phyloP scores from a whole-genome alignment of 2,113 vertebrate genomes.

The Danio rerio region DNA sequence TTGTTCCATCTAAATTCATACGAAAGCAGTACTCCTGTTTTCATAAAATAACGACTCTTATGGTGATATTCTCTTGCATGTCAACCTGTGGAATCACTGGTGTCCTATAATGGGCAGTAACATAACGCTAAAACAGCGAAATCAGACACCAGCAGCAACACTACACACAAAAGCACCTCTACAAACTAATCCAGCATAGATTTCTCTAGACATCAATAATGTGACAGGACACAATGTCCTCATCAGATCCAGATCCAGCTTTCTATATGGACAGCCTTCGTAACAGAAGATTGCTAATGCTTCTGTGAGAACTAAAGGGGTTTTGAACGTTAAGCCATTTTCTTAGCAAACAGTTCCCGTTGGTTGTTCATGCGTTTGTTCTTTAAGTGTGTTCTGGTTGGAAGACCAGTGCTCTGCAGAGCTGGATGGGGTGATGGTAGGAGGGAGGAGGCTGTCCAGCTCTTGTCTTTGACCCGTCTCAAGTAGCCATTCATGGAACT shows the following conservation, averaged over 20 bases:
- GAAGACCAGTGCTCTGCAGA: neutral
- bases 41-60: neutral
- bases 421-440: slow-evolving; percentile 45
- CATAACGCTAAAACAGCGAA: neutral
- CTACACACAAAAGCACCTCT: slow-evolving; percentile 10
- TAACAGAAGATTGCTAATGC: neutral
- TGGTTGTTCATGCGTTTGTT: slow-evolving; percentile 66
- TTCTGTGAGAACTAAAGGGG: neutral
- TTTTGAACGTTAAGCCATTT: neutral
- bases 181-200: slow-evolving; percentile 43
- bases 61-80: neutral
- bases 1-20: neutral
- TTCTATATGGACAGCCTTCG: neutral
- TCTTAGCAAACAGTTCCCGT: slow-evolving; percentile 65
- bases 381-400: slow-evolving; percentile 37
- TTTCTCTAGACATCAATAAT: slow-evolving; percentile 10
- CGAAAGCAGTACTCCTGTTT: neutral
- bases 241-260: neutral
- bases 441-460: slow-evolving; percentile 87
- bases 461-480: slow-evolving; percentile 86
- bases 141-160: neutral
- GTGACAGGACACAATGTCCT: neutral
- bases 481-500: slow-evolving; percentile 92
- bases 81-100: neutral
- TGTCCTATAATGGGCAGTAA: slow-evolving; percentile 6